These are phyloP conservation scores for Habroteleia sp. DNA, from an alignment of 2,888 invertebrate genomes.

Conservation along the genomic window DNA sequence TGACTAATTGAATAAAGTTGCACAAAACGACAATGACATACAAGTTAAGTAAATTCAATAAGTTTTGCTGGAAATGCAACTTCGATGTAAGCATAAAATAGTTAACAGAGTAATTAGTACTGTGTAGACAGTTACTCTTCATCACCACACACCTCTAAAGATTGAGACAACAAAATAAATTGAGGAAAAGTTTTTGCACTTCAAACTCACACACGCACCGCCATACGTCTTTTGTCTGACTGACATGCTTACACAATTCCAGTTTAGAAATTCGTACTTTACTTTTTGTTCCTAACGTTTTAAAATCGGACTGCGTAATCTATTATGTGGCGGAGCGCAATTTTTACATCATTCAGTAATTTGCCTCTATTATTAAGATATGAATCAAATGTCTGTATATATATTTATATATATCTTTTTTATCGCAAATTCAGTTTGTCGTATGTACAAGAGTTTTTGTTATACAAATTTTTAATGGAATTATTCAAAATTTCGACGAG, in stretches of 20 bases:
- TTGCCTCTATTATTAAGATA: slow-evolving; percentile 42
- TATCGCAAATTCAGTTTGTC: slow-evolving; percentile 23
- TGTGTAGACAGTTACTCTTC: too few relatives aligned
- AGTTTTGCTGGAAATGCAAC: too few relatives aligned
- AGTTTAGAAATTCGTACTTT: slow-evolving; percentile 37
- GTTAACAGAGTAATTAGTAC: too few relatives aligned
- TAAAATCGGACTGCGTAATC: slow-evolving; percentile 15
- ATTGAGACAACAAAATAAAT: too few relatives aligned
- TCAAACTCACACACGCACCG: slow-evolving; percentile 6
- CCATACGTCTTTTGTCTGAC: slow-evolving; percentile 10
- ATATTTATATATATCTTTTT: slow-evolving; percentile 1
- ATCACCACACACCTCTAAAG: too few relatives aligned
- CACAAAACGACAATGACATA: not conserved
- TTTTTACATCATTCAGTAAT: slow-evolving; percentile 43
- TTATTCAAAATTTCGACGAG: slow-evolving; percentile 34
- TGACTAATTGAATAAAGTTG: not conserved
- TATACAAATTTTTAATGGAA: slow-evolving; percentile 28
- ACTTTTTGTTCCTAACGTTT: slow-evolving; percentile 7
- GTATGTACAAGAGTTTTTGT: slow-evolving; percentile 28
- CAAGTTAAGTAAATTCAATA: too few relatives aligned
- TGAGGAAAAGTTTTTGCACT: slow-evolving; percentile 4
- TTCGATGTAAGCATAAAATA: too few relatives aligned
- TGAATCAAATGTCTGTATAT: slow-evolving; percentile 32
- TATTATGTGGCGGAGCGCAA: slow-evolving; percentile 17
- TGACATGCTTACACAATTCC: slow-evolving; percentile 11